Percentiles rank a stretch among this genome's conserved stretches.
These are phyloP conservation scores for Melanotaenia nigrans DNA, from an alignment of 2,797 vertebrate species.

Conservation along the genomic window DNA sequence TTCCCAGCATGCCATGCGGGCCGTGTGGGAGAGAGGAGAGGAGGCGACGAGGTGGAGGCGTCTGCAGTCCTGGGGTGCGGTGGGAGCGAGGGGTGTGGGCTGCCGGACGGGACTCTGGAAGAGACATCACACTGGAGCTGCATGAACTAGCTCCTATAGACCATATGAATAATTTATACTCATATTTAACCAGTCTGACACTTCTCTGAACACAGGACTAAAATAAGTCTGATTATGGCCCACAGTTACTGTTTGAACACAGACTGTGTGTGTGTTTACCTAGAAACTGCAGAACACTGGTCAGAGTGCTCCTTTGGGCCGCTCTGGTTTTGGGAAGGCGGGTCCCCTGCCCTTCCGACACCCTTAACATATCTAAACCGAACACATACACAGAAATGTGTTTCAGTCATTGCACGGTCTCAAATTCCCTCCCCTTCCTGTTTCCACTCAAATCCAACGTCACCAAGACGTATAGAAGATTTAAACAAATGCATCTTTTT, in stretches of 20 bases:
- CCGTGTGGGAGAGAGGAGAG: constrained; percentile 90
- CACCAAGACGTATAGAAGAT: not conserved
- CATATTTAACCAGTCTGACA: not conserved
- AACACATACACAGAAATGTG: constrained; percentile 57
- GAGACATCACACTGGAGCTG: constrained; percentile 62
- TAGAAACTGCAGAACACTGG: constrained; percentile 94
- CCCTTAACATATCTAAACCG: constrained; percentile 93
- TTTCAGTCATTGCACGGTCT: constrained; percentile 36
- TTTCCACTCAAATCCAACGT: not conserved
- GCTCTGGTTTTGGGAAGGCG: constrained; percentile 91
- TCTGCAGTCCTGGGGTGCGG: constrained; percentile 91
- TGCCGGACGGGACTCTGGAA: constrained; percentile 92
- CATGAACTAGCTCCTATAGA: constrained; percentile 48
- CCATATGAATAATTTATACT: constrained; percentile 12
- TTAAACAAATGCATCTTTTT: not conserved
- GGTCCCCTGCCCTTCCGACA: constrained; percentile 89
- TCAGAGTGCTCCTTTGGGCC: constrained; percentile 91
- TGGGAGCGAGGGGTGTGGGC: constrained; percentile 87
- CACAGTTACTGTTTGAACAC: not conserved
- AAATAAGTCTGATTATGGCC: not conserved
- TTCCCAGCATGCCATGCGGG: constrained; percentile 93
- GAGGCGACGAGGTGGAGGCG: constrained; percentile 88
- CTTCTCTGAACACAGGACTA: not conserved
- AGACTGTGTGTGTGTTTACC: constrained; percentile 79
- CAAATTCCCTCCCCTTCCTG: not conserved